phyloP scores from a whole-genome alignment of 2,888 invertebrate species.

The Graphium colonna region DNA sequence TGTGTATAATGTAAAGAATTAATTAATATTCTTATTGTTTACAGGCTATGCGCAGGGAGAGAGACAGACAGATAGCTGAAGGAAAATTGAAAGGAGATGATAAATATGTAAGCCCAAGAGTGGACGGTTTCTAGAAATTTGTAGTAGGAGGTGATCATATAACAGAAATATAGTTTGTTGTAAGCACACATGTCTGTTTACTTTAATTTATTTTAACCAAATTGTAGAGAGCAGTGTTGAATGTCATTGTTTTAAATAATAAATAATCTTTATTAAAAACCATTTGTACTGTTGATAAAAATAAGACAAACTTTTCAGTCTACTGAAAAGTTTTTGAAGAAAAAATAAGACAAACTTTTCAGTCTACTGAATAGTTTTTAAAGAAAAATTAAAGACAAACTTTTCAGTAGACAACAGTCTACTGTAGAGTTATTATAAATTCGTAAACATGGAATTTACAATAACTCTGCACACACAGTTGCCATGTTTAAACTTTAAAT shows the following conservation, averaged over 20 bases:
- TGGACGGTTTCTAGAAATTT: slow-evolving; percentile 78
- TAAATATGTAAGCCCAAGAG: slow-evolving; percentile 78
- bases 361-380: too few relatives aligned
- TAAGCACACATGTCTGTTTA: neutral
- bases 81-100: slow-evolving; percentile 82
- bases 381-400: too few relatives aligned
- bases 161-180: slow-evolving; percentile 11
- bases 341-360: too few relatives aligned
- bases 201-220: neutral
- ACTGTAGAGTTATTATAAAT: too few relatives aligned
- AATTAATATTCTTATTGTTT: neutral
- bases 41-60: slow-evolving; percentile 82
- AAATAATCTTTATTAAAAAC: neutral
- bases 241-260: neutral
- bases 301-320: too few relatives aligned
- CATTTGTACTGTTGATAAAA: too few relatives aligned
- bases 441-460: too few relatives aligned
- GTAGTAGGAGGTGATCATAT: slow-evolving; percentile 8
- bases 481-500: too few relatives aligned
- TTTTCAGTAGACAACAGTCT: too few relatives aligned
- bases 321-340: too few relatives aligned
- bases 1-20: too few relatives aligned
- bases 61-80: slow-evolving; percentile 80
- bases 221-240: neutral
- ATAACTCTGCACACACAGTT: too few relatives aligned